phyloP scores from a whole-genome alignment of 2,797 vertebrate genomes.

The Pseudochaenichthys georgianus region DNA sequence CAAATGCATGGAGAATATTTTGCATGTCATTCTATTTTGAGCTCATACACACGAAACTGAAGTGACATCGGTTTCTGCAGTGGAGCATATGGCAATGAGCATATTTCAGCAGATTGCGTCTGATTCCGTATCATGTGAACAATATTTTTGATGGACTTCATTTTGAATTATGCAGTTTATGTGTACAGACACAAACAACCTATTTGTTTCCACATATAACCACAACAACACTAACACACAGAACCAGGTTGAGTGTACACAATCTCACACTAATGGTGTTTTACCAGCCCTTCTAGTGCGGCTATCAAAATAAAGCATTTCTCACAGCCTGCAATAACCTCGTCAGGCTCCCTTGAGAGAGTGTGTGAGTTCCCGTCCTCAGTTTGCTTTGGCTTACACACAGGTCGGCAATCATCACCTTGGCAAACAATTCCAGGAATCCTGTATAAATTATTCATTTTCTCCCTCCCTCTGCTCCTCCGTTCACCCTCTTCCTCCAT shows the following conservation, averaged over 20 bases:
- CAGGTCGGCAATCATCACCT: constrained; percentile 88
- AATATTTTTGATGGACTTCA: constrained; percentile 17
- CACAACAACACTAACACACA: constrained; percentile 25
- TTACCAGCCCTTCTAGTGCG: constrained; percentile 41
- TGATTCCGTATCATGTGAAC: constrained; percentile 38
- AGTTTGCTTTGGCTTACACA: constrained; percentile 87
- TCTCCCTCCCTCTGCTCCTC: constrained; percentile 53
- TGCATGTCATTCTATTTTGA: constrained; percentile 65
- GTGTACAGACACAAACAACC: constrained; percentile 6
- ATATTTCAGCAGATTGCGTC: constrained; percentile 57
- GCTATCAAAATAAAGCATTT: constrained; percentile 71
- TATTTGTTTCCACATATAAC: constrained; percentile 11
- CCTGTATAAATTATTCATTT: constrained; percentile 88
- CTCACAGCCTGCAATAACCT: constrained; percentile 74
- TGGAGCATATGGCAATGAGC: constrained; percentile 32
- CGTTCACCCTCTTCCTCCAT: constrained; percentile 55
- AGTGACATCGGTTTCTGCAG: constrained; percentile 45
- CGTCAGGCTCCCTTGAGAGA: constrained; percentile 65
- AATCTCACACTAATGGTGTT: constrained; percentile 58
- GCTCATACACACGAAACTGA: constrained; percentile 45
- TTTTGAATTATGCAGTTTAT: constrained; percentile 34
- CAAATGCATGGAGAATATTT: constrained; percentile 73
- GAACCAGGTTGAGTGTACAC: constrained; percentile 24
- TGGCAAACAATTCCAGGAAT: constrained; percentile 90
- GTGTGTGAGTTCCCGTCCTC: constrained; percentile 70